Percentiles rank a stretch among this genome's conserved stretches.
phyloP scores from a whole-genome alignment of 2,888 invertebrate species.

The Perdita meconis region DNA sequence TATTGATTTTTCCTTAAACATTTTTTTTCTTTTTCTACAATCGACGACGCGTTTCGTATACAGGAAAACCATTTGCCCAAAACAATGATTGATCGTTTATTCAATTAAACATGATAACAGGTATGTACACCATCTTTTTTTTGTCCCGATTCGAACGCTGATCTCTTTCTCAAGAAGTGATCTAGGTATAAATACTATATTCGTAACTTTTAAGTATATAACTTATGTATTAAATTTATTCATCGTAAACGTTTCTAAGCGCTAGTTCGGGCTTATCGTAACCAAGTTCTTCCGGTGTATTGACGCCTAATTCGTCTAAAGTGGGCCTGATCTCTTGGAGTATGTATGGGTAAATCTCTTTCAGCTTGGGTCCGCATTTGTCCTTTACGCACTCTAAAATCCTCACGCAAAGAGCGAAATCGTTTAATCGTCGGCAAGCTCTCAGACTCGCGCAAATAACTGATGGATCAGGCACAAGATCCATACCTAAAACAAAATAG shows the following conservation, averaged over 20 bases:
- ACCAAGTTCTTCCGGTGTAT: slow-evolving; percentile 97
- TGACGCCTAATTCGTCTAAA: slow-evolving; percentile 95
- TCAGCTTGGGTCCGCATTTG: slow-evolving; percentile 91
- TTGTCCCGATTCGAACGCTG: slow-evolving; percentile 10
- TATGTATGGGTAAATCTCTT: slow-evolving; percentile 94
- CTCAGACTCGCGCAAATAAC: slow-evolving; percentile 94
- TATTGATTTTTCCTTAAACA: too few species aligned
- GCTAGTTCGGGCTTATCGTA: slow-evolving; percentile 98
- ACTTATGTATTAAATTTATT: slow-evolving; percentile 86
- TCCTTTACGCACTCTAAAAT: slow-evolving; percentile 96
- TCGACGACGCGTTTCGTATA: not conserved
- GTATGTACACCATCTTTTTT: slow-evolving; percentile 37
- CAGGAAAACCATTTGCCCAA: slow-evolving; percentile 11
- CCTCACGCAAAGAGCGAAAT: slow-evolving; percentile 96
- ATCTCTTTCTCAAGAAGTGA: not conserved
- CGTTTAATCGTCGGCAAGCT: slow-evolving; percentile 97
- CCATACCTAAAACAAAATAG: slow-evolving; percentile 88
- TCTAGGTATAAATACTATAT: slow-evolving; percentile 62
- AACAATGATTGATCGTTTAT: slow-evolving; percentile 49
- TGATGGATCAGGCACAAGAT: slow-evolving; percentile 96
- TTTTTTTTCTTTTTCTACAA: not conserved
- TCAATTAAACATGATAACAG: slow-evolving; percentile 45
- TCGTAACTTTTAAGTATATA: slow-evolving; percentile 12
- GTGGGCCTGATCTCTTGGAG: slow-evolving; percentile 96
- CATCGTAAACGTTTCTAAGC: slow-evolving; percentile 90